Percentiles rank a stretch among this genome's conserved stretches.
Evolutionary conservation across 1,140 invertebrate species (phyloP).

Genomic region (Drosophila funebris): DNA sequence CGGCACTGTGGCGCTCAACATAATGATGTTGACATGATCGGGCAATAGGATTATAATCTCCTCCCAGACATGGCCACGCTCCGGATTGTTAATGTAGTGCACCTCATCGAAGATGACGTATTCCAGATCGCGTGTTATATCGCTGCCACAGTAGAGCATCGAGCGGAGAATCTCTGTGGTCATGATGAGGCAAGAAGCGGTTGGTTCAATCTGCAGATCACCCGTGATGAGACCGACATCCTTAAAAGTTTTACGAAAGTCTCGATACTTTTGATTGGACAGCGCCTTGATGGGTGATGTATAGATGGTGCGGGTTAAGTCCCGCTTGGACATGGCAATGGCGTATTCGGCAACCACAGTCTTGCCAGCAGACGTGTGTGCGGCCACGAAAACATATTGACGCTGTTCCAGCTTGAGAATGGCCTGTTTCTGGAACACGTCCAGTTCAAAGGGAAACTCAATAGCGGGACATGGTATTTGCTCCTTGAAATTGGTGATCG

Average conservation of each 20-base stretch:
- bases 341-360: constrained; percentile 99
- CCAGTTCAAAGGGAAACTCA: constrained; percentile 96
- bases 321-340: constrained; percentile 95
- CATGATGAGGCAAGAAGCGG: constrained; percentile 98
- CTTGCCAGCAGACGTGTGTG: constrained; percentile 99
- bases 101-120: constrained; percentile 99
- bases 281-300: constrained; percentile 99
- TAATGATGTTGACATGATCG: constrained; percentile 96
- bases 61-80: constrained; percentile 99
- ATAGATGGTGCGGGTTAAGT: constrained; percentile 98
- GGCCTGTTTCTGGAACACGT: constrained; percentile 98
- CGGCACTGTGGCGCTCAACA: constrained; percentile 99
- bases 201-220: constrained; percentile 97
- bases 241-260: constrained; percentile 96
- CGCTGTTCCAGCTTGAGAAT: constrained; percentile 97
- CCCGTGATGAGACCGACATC: constrained; percentile 98
- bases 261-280: constrained; percentile 99
- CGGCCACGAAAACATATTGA: constrained; percentile 98
- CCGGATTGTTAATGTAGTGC: constrained; percentile 99
- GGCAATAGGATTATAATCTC: constrained; percentile 98
- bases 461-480: constrained; percentile 93
- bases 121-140: constrained; percentile 97
- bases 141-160: constrained; percentile 98
- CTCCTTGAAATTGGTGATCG: constrained; percentile 92
- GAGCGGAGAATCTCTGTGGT: constrained; percentile 99